These are phyloP conservation scores for Vidua macroura DNA, from an alignment of 2,113 vertebrate species.

Conservation along the genomic window DNA sequence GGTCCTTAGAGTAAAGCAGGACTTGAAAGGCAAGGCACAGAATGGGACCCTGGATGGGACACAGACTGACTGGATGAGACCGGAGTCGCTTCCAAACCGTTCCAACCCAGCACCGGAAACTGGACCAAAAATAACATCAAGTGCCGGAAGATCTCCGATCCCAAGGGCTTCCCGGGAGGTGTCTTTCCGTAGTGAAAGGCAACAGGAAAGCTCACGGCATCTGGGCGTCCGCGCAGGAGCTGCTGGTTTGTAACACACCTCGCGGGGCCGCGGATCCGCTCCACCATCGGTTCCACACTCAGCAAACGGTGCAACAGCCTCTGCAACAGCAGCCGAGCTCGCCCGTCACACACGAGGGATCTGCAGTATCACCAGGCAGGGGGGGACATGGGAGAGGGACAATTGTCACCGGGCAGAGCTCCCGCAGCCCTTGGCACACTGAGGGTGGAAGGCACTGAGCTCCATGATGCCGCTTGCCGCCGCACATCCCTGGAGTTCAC, in stretches of 20 bases:
- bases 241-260: neutral
- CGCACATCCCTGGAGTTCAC: neutral
- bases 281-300: rapidly evolving
- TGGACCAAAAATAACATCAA: neutral
- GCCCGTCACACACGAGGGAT: rapidly evolving
- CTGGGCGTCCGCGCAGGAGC: rapidly evolving
- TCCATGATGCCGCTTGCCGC: rapidly evolving
- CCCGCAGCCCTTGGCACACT: neutral
- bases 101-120: conserved; percentile 21
- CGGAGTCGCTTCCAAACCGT: neutral
- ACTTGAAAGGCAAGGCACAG: neutral
- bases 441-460: neutral
- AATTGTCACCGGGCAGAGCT: neutral
- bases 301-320: neutral
- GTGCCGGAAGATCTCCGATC: neutral
- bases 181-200: neutral
- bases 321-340: neutral
- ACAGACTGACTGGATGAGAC: neutral
- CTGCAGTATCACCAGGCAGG: neutral
- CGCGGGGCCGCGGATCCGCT: rapidly evolving
- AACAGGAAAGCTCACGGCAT: neutral
- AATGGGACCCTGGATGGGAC: neutral
- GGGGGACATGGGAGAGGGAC: neutral
- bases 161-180: neutral
- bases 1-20: neutral